A percentile compares a stretch with the other conserved stretches of the same genome.
phyloP scores from a whole-genome alignment of 2,113 vertebrate species.

The Myxocyprinus asiaticus region DNA sequence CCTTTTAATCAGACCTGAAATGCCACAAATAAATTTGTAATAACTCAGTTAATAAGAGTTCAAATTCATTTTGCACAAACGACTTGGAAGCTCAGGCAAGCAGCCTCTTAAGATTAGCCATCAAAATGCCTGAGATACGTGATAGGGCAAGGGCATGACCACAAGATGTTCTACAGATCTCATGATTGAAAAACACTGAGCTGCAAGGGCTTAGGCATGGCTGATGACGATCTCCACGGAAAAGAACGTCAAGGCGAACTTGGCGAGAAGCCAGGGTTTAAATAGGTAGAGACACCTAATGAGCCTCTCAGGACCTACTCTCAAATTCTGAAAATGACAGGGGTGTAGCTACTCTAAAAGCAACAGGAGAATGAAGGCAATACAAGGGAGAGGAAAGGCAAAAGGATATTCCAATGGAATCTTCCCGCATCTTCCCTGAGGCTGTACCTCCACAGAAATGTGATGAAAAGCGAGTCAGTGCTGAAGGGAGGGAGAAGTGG shows the following conservation, averaged over 20 bases:
- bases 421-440: constrained; percentile 16
- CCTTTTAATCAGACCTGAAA: no score
- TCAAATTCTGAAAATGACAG: constrained; percentile 7
- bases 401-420: background rate
- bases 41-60: background rate
- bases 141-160: background rate
- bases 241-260: constrained; percentile 34
- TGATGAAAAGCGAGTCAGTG: constrained; percentile 2
- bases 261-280: constrained; percentile 26
- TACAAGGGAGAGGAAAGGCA: background rate
- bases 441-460: constrained; percentile 1
- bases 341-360: background rate
- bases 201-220: background rate
- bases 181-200: constrained; percentile 12
- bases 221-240: constrained; percentile 17
- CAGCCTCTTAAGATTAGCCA: background rate
- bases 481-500: background rate
- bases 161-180: background rate
- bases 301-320: constrained; percentile 1
- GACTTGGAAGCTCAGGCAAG: no score
- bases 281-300: constrained; percentile 22
- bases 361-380: background rate
- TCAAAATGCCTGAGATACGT: background rate
- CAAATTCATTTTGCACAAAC: no score
- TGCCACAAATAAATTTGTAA: no score